Base-by-base conservation (phyloP, 2,888 invertebrate species). In the Sphaerophoria taeniata region DNA sequence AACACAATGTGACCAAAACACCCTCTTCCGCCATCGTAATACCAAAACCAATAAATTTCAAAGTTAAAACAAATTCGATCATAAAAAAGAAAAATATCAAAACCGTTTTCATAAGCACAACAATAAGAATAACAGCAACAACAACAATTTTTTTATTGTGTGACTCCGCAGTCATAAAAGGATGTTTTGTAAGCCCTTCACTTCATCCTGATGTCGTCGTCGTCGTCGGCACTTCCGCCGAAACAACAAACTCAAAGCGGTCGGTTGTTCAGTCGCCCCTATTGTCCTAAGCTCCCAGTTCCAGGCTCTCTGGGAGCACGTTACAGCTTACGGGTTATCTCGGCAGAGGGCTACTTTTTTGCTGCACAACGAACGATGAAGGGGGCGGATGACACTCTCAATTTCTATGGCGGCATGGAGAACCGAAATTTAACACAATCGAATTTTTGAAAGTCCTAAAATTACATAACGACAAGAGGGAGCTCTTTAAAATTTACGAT, bases 31-130 rank as follows among this genome's bases (percentile, higher is more conserved):
- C 71, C 60, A 43, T 72, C 72, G 55, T 69, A 51, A 75, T 76
- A 80, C 75, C 80, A 61, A 67, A 84, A 61, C 80, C 75, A 84
- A 84, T 84, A 84, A 84, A 84, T 84, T 84, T 80, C 60, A 84
- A 84, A 80, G 84, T 84, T 80, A 80, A 79, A 84, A 84, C 84
- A 80, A 84, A 84, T 84, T 84, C 84, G 84, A 84, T 80, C 84
- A 79, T 75, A 84, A 84, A 71, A 49, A 53, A 49, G 31, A 60
- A 81, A 67, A 80, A 60, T 78, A 78, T 74, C 83, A 45, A 51
- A 78, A 74, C 79, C 83, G 78, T 83, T 83, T 83, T 78, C 83
- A 83, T 83, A 83, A 83, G 83, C 83, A 83, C 74, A 79, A 83
- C 73, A 78, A 83, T 78, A 78, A 78, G 58, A 83, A 47, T 34